Base-by-base conservation (phyloP, 2,113 vertebrate species). In the Indicator maculatus region DNA sequence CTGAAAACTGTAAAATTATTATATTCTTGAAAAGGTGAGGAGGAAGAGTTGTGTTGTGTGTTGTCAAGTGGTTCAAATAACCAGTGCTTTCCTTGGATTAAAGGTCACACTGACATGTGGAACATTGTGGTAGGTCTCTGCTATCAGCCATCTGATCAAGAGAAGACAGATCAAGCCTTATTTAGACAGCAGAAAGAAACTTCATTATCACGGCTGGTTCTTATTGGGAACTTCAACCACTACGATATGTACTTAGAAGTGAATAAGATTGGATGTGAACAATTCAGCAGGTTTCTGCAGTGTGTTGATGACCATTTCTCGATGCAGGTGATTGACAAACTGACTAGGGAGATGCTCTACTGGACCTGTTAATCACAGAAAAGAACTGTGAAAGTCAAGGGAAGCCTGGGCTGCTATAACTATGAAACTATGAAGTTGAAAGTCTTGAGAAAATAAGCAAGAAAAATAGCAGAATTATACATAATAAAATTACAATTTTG, bases 71-170 rank as follows among this genome's bases (percentile, higher is more conserved):
- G 13, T 5, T 81, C 41, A 69, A 69, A 60, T 24, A 67, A 59
- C 17, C 5, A 52, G 4, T 39, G 23, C 8, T n/a, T 19, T 76
- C 24, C 20, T 64, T 73, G 16, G 18, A 61, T 78, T 50, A 56
- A 33, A 60, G 16, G 19, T 31, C 14, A 66, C 45, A 33, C 19
- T 41, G 31, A 26, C 4, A 16, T 2, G 4, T 7, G 2, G 5
- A 4, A 41, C 8, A 31, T 2, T 21, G 18, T 16, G 47, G 31
- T n/a, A n/a, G 15, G 13, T 7, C 0, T 45, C 47, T 65, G 4
- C 24, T 65, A n/a, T 41, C 66, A 84, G 47, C 19, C 11, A 38
- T 26, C 27, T 15, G n/a, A 50, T 38, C 14, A 63, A 61, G 31
- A 60, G 13, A 4, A 84, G 24, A 19, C 15, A 65, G 61, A 33